Conservation (phyloP, 2,113 vertebrate species). For the Caranx melampygus region DNA sequence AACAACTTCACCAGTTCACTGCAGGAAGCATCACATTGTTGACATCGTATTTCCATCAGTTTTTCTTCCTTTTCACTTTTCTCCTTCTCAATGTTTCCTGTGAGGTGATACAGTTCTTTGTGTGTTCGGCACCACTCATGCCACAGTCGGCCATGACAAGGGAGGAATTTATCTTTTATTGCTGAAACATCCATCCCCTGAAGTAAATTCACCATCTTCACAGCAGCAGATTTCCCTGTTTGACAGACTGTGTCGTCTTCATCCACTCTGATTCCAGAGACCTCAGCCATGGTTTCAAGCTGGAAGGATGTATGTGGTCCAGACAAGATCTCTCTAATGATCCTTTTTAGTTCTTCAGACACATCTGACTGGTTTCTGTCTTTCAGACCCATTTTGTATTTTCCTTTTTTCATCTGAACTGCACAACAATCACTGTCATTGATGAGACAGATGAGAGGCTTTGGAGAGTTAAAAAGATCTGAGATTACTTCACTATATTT, state of each 20-base stretch:
- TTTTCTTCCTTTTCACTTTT: constrained; percentile 73
- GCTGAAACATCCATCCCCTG: constrained; percentile 48
- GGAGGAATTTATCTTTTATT: constrained; percentile 67
- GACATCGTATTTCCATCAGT: constrained; percentile 59
- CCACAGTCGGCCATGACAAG: constrained; percentile 77
- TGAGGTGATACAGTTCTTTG: constrained; percentile 73
- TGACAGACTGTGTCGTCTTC: constrained; percentile 56
- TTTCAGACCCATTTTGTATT: constrained; percentile 69
- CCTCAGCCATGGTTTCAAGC: constrained; percentile 64
- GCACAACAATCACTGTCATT: constrained; percentile 44
- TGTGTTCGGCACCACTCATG: constrained; percentile 75
- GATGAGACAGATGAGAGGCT: constrained; percentile 74
- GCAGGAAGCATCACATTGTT: constrained; percentile 60
- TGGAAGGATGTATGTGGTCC: constrained; percentile 20
- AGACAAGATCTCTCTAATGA: constrained; percentile 66
- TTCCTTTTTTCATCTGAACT: constrained; percentile 1
- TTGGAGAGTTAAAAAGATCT: constrained; percentile 37
- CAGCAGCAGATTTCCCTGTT: constrained; percentile 63
- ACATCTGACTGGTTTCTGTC: constrained; percentile 77
- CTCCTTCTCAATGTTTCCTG: constrained; percentile 72
- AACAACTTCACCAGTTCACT: constrained; percentile 46
- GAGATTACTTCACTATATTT: constrained; percentile 44
- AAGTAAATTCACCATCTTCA: constrained; percentile 51
- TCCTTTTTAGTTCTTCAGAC: constrained; percentile 52
- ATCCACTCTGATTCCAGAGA: constrained; percentile 69